A percentile compares a stretch with the other conserved stretches of the same genome.
Conservation (phyloP, 2,797 vertebrate genomes). For the Labeo calbasu region DNA sequence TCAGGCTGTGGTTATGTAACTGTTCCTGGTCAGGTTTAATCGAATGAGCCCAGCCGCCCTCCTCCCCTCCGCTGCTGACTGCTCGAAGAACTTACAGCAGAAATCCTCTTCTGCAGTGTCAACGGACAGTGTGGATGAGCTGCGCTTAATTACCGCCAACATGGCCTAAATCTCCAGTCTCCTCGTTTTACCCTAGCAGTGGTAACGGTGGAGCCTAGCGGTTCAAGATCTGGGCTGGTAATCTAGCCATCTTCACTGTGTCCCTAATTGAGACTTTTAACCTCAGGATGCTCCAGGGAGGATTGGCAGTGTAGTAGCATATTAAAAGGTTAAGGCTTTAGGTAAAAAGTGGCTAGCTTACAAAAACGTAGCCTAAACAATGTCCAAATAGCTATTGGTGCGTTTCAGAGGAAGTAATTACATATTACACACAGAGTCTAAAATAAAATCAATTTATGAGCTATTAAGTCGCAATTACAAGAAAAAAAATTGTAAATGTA, state of each 20-base stretch:
- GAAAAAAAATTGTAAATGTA: background rate
- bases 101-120: slow-evolving; percentile 30
- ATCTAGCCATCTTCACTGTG: background rate
- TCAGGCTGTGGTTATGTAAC: slow-evolving; percentile 51
- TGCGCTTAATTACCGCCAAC: slow-evolving; percentile 21
- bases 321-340: background rate
- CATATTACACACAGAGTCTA: background rate
- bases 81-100: slow-evolving; percentile 42
- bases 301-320: background rate
- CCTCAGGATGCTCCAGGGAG: background rate
- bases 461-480: background rate
- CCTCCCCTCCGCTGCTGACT: slow-evolving; percentile 38
- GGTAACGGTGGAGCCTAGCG: background rate
- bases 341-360: background rate
- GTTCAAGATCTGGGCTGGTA: background rate
- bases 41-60: slow-evolving; percentile 31
- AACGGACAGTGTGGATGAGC: slow-evolving; percentile 27
- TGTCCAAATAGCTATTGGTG: background rate
- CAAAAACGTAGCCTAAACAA: background rate
- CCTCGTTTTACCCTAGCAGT: background rate
- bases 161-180: slow-evolving; percentile 1
- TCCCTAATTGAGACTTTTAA: background rate
- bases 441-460: background rate
- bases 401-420: background rate
- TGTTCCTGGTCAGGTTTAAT: slow-evolving; percentile 50